A percentile compares a stretch with the other conserved stretches of the same genome.
phyloP scores from a whole-genome alignment of 2,888 invertebrate species.

The Chrysolina haemoptera region DNA sequence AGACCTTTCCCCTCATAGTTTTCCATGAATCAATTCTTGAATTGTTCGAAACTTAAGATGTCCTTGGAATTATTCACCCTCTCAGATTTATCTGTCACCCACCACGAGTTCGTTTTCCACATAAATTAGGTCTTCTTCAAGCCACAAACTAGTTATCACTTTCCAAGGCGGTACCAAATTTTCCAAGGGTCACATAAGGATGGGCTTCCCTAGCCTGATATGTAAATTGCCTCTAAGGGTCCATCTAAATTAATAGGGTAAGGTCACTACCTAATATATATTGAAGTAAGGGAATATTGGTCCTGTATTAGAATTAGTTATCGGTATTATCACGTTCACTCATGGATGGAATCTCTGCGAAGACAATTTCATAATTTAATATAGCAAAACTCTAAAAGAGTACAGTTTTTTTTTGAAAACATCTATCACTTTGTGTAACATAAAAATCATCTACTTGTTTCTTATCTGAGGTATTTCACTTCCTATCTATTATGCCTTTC shows the following conservation, averaged over 20 bases:
- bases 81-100: not conserved
- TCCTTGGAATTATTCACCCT: not conserved
- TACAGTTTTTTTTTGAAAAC: no score
- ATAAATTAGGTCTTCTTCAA: not conserved
- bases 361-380: no score
- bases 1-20: no score
- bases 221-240: slow-evolving; percentile 38
- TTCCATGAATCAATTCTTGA: no score
- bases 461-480: no score
- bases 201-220: slow-evolving; percentile 35
- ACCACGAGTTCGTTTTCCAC: not conserved
- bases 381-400: no score
- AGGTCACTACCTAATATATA: slow-evolving; percentile 38
- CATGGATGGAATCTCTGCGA: not conserved
- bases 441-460: no score
- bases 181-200: slow-evolving; percentile 25
- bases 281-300: slow-evolving; percentile 27
- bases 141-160: slow-evolving; percentile 13
- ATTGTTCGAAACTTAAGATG: not conserved
- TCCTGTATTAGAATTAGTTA: slow-evolving; percentile 23
- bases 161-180: slow-evolving; percentile 16
- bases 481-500: no score
- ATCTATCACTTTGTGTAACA: no score
- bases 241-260: slow-evolving; percentile 44
- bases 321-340: not conserved